A percentile compares a stretch with the other conserved stretches of the same genome.
Evolutionary conservation across 2,888 invertebrate genomes (phyloP).

Genomic region (Ischnura elegans): DNA sequence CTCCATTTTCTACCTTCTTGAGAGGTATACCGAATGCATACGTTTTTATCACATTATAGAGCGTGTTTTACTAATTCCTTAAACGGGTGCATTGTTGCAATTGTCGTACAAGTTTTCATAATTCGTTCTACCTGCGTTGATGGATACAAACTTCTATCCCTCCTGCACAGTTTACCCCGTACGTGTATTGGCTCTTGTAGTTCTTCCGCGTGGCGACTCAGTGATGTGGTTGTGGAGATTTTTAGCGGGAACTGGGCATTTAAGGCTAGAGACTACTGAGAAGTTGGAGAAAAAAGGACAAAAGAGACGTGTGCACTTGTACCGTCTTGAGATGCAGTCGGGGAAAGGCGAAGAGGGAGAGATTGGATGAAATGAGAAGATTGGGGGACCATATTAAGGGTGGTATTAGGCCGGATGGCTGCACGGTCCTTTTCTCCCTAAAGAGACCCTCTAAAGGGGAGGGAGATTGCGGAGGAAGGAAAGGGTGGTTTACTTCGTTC

Average conservation of each 20-base stretch:
- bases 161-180: neutral
- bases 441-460: no score
- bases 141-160: no score
- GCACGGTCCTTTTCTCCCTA: neutral
- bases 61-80: no score
- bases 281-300: neutral
- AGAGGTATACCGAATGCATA: no score
- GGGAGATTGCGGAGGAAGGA: neutral
- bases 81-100: no score
- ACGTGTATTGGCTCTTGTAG: neutral
- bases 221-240: neutral
- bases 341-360: neutral
- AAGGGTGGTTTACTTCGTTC: neutral
- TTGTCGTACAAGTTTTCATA: no score
- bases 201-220: no score
- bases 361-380: neutral
- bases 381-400: constrained; percentile 4
- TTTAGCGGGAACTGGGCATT: neutral
- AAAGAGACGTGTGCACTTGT: neutral
- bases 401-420: neutral
- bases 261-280: neutral
- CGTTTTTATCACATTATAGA: no score
- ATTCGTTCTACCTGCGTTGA: no score
- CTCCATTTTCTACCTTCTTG: no score
- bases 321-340: neutral